These are phyloP conservation scores for Mechanitis mazaeus DNA, from an alignment of 2,888 invertebrate species.

Conservation along the genomic window DNA sequence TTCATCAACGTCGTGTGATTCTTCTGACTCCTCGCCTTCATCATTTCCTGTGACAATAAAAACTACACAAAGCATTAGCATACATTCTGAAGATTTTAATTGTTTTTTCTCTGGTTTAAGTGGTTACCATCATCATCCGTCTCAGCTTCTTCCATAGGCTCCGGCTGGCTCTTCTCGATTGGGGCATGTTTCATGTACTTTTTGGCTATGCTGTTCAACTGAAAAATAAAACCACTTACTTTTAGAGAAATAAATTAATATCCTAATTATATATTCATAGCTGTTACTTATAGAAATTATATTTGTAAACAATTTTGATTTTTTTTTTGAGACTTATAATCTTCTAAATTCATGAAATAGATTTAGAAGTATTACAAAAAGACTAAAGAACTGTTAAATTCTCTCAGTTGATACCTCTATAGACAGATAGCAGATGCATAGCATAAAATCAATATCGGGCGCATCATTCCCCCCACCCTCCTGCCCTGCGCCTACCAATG, in stretches of 20 bases:
- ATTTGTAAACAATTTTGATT: background rate
- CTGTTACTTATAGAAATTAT: background rate
- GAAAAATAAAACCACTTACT: constrained; percentile 7
- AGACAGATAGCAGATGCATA: background rate
- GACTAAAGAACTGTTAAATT: background rate
- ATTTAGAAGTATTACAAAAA: no score
- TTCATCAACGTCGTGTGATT: constrained; percentile 24
- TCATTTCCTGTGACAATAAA: constrained; percentile 26
- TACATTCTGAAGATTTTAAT: background rate
- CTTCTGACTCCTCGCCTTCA: constrained; percentile 25
- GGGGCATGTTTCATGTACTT: constrained; percentile 21
- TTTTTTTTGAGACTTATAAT: background rate
- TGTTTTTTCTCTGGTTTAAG: background rate
- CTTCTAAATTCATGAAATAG: background rate
- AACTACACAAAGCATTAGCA: constrained; percentile 11
- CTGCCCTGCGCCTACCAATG: background rate
- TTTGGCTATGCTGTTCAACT: constrained; percentile 23
- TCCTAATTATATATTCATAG: background rate
- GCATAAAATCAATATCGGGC: background rate
- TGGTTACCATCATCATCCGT: constrained; percentile 24
- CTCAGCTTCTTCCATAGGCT: constrained; percentile 23
- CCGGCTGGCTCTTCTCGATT: constrained; percentile 19
- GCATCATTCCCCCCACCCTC: background rate
- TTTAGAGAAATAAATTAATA: background rate
- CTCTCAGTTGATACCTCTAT: background rate